Conservation (phyloP, 1,140 invertebrate species). For the Trichogramma pretiosum region DNA sequence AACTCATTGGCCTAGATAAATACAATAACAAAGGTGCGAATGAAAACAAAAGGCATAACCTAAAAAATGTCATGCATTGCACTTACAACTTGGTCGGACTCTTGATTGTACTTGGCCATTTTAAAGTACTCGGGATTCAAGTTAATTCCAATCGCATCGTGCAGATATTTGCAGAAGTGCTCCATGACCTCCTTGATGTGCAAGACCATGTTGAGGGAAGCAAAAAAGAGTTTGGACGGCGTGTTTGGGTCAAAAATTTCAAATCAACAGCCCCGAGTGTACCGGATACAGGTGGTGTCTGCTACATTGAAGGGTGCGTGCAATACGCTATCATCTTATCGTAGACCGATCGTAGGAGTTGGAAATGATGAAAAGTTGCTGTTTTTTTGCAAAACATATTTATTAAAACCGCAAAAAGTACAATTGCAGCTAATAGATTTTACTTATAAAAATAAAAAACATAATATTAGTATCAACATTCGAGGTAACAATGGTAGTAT, state of each 20-base stretch:
- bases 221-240: too few relatives aligned
- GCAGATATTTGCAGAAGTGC: constrained; percentile 27
- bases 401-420: too few relatives aligned
- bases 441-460: constrained; percentile 4
- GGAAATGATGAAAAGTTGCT: too few relatives aligned
- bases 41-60: too few relatives aligned
- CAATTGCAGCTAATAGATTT: too few relatives aligned
- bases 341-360: too few relatives aligned
- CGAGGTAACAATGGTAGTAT: too few relatives aligned
- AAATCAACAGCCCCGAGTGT: not conserved
- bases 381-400: too few relatives aligned
- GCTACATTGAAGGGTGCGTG: too few relatives aligned
- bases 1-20: constrained; percentile 9
- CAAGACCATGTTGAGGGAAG: too few relatives aligned
- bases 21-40: not conserved
- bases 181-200: constrained; percentile 25
- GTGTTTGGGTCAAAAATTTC: constrained; percentile 1
- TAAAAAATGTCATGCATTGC: not conserved
- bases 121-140: constrained; percentile 30
- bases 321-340: too few relatives aligned
- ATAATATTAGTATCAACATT: too few relatives aligned
- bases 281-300: constrained; percentile 8
- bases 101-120: constrained; percentile 24
- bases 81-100: constrained; percentile 24
- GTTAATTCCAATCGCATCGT: constrained; percentile 13